Evolutionary conservation across 2,113 vertebrate genomes (phyloP).

Genomic region (Casuarius casuarius): DNA sequence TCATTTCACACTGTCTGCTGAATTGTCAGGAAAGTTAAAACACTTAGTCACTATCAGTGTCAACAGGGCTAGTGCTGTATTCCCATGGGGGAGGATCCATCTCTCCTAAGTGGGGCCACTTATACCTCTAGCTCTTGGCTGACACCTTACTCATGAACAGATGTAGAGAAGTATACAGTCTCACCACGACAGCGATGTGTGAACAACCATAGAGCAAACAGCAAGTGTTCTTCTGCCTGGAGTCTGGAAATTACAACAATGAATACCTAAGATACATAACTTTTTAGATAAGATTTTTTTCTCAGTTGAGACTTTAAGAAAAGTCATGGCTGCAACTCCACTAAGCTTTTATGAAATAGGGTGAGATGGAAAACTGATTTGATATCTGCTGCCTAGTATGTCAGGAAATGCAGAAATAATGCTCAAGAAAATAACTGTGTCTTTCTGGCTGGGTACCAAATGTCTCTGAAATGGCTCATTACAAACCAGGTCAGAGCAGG

Average conservation of each 20-base stretch:
- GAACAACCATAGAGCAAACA: neutral
- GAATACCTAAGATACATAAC: neutral
- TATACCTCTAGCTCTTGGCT: neutral
- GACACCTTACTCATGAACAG: neutral
- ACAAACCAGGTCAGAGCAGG: slow-evolving; percentile 12
- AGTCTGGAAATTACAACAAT: neutral
- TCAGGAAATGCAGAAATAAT: slow-evolving; percentile 28
- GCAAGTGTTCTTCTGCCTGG: neutral
- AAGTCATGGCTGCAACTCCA: neutral
- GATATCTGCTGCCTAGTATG: neutral
- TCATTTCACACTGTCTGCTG: neutral
- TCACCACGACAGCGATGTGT: neutral
- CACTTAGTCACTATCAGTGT: neutral
- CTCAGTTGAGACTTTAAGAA: neutral
- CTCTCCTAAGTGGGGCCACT: neutral
- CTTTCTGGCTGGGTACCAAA: neutral
- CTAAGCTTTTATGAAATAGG: neutral
- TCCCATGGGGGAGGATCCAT: neutral
- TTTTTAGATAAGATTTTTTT: neutral
- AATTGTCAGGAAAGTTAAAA: neutral
- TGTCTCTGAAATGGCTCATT: neutral
- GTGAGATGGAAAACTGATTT: neutral
- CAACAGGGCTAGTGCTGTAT: neutral
- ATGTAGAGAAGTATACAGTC: neutral
- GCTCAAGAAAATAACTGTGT: neutral